phyloP scores from a whole-genome alignment of 1,140 invertebrate genomes.

The Sitodiplosis mosellana region DNA sequence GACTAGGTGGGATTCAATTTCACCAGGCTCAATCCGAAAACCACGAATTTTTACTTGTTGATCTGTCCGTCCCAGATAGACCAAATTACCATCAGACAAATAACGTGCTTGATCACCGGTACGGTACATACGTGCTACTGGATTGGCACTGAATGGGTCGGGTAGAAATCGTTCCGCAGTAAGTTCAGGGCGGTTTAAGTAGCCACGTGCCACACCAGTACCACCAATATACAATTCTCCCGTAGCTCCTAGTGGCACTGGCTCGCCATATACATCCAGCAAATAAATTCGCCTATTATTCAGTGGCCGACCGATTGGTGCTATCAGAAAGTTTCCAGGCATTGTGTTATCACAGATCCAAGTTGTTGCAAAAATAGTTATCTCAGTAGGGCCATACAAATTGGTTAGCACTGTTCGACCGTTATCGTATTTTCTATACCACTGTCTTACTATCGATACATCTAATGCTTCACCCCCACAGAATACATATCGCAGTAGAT shows the following conservation, averaged over 20 bases:
- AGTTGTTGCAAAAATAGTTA: no score
- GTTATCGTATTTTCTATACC: no score
- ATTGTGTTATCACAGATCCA: neutral
- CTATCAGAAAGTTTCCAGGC: neutral
- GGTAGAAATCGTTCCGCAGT: neutral
- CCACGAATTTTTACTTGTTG: neutral
- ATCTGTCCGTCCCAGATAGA: neutral
- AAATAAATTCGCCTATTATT: neutral
- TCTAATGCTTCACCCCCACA: no score
- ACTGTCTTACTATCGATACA: no score
- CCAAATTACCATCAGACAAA: neutral
- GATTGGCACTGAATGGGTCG: neutral
- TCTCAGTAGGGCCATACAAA: no score
- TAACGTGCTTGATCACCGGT: neutral
- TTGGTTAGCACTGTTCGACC: no score
- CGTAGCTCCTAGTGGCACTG: neutral
- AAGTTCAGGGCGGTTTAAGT: neutral
- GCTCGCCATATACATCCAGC: neutral
- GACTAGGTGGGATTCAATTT: neutral
- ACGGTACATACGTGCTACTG: neutral
- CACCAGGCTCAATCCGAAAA: neutral
- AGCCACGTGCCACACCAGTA: neutral
- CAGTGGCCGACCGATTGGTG: neutral
- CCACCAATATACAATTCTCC: neutral
- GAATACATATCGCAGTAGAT: no score